phyloP scores from a whole-genome alignment of 2,888 invertebrate species.

The Hipparchia sbordonii region DNA sequence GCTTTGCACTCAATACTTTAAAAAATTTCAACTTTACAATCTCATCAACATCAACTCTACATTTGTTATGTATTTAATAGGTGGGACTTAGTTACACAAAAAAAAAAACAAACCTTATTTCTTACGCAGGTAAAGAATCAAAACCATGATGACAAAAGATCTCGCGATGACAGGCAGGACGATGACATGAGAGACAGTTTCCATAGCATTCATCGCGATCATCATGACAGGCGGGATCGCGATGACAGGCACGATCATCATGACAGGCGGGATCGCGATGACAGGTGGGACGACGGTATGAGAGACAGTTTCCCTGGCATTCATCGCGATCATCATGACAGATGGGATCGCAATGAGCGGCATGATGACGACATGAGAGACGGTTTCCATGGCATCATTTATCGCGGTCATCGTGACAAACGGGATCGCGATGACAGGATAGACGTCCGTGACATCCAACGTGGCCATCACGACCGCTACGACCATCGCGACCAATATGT shows the following conservation, averaged over 20 bases:
- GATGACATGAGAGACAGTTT: neutral
- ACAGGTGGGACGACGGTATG: neutral
- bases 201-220: neutral
- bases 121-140: neutral
- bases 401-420: neutral
- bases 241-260: neutral
- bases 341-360: neutral
- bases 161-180: neutral
- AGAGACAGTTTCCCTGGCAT: too few species aligned
- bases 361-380: too few species aligned
- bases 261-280: neutral
- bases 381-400: too few species aligned
- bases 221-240: neutral
- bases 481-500: too few species aligned
- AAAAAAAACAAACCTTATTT: neutral
- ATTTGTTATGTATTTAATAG: too few species aligned
- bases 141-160: neutral
- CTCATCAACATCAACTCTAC: too few species aligned
- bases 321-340: neutral
- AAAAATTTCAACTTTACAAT: too few species aligned
- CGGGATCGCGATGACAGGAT: neutral
- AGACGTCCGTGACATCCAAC: too few species aligned
- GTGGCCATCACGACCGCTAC: neutral
- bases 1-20: too few species aligned
- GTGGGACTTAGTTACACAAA: too few species aligned